phyloP scores from a whole-genome alignment of 2,797 vertebrate genomes.

The Lepilemur ruficaudatus region DNA sequence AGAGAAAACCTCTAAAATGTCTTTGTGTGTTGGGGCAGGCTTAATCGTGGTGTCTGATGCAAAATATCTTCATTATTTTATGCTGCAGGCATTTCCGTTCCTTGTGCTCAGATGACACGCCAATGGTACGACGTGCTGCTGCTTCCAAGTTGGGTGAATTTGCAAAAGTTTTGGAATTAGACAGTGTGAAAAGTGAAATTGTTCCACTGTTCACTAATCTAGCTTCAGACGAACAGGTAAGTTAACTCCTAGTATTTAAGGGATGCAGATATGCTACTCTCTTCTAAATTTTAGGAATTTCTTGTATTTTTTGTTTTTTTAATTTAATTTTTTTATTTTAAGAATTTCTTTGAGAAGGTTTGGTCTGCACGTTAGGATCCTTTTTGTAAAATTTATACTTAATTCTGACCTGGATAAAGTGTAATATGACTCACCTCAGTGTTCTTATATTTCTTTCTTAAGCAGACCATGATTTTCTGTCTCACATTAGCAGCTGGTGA shows the following conservation, averaged over 20 bases:
- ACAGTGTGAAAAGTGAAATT: constrained; percentile 86
- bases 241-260: background rate
- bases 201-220: constrained; percentile 86
- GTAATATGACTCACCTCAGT: background rate
- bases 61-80: constrained; percentile 34
- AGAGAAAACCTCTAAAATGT: background rate
- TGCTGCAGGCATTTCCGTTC: constrained; percentile 83
- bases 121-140: constrained; percentile 87
- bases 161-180: constrained; percentile 87
- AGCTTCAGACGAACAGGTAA: constrained; percentile 86
- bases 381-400: constrained; percentile 35
- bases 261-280: background rate
- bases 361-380: background rate
- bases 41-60: background rate
- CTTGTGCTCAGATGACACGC: constrained; percentile 86
- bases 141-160: constrained; percentile 88
- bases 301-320: background rate
- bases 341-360: background rate
- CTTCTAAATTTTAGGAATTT: background rate
- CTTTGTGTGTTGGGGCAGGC: background rate
- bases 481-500: background rate
- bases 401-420: background rate
- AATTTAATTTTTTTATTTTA: background rate
- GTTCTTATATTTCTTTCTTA: constrained; percentile 22
- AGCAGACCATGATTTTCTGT: constrained; percentile 17